These are phyloP conservation scores for Microcebus murinus DNA, from an alignment of 2,113 vertebrate species.

Conservation along the genomic window DNA sequence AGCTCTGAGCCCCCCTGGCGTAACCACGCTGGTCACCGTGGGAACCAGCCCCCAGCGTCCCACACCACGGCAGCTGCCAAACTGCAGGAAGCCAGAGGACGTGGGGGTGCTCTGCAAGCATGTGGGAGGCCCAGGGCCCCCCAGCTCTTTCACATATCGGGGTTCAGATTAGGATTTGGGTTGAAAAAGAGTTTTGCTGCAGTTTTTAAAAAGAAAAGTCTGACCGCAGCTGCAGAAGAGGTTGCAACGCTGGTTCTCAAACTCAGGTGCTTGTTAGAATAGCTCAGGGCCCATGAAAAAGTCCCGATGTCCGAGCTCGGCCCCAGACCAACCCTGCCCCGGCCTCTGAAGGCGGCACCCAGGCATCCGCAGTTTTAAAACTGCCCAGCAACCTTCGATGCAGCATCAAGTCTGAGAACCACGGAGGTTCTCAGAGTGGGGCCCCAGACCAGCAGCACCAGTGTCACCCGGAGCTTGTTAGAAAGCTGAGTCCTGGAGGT, in stretches of 20 bases:
- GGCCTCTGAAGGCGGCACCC: not conserved
- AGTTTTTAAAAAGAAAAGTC: not conserved
- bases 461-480: not conserved
- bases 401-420: not conserved
- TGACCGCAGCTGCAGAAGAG: fast-evolving
- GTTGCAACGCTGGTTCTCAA: not conserved
- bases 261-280: fast-evolving
- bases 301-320: fast-evolving
- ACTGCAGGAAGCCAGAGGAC: no score
- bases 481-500: not conserved
- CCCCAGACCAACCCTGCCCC: not conserved
- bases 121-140: not conserved
- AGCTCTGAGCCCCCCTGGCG: not conserved
- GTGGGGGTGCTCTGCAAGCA: not conserved
- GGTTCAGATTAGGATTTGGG: not conserved
- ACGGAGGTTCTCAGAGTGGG: fast-evolving
- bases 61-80: not conserved
- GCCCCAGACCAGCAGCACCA: not conserved
- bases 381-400: fast-evolving
- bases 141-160: not conserved
- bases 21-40: not conserved
- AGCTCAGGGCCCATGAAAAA: not conserved
- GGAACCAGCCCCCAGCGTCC: not conserved
- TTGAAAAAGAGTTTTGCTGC: not conserved
- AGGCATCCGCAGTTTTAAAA: fast-evolving